Conservation (phyloP, 2,888 invertebrate genomes). For the Auanema freiburgensis region DNA sequence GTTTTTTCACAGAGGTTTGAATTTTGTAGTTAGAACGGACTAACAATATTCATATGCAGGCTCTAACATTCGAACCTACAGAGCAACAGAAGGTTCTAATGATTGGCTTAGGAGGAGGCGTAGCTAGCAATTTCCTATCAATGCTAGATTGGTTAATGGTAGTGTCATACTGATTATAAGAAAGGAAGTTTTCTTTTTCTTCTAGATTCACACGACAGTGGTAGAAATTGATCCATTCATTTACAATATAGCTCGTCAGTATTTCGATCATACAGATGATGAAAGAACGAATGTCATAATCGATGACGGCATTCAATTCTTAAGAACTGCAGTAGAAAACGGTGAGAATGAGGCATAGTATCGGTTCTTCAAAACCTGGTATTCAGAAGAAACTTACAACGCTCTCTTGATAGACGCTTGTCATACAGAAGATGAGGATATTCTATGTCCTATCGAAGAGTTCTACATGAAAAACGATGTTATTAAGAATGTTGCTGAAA, state of each 20-base stretch:
- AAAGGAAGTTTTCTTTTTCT: slow-evolving; percentile 1
- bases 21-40: not conserved
- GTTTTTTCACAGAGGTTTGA: slow-evolving; percentile 32
- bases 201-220: slow-evolving; percentile 33
- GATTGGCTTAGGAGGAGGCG: slow-evolving; percentile 36
- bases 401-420: slow-evolving; percentile 30
- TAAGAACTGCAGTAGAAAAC: slow-evolving; percentile 8
- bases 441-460: slow-evolving; percentile 23
- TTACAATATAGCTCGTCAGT: slow-evolving; percentile 25
- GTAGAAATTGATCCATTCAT: slow-evolving; percentile 34
- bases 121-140: slow-evolving; percentile 34
- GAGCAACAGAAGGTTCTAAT: slow-evolving; percentile 28
- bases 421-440: slow-evolving; percentile 20
- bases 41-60: slow-evolving; percentile 22
- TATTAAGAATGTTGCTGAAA: slow-evolving; percentile 12
- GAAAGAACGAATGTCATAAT: slow-evolving; percentile 22
- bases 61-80: slow-evolving; percentile 25
- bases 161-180: not conserved
- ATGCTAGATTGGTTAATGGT: slow-evolving; percentile 29
- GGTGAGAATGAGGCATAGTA: not conserved
- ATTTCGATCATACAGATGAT: slow-evolving; percentile 28
- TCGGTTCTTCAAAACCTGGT: too few relatives aligned
- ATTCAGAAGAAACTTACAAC: slow-evolving; percentile 22
- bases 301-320: slow-evolving; percentile 20
- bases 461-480: slow-evolving; percentile 10